phyloP scores from a whole-genome alignment of 1,140 invertebrate genomes.

The Teleopsis dalmanni region DNA sequence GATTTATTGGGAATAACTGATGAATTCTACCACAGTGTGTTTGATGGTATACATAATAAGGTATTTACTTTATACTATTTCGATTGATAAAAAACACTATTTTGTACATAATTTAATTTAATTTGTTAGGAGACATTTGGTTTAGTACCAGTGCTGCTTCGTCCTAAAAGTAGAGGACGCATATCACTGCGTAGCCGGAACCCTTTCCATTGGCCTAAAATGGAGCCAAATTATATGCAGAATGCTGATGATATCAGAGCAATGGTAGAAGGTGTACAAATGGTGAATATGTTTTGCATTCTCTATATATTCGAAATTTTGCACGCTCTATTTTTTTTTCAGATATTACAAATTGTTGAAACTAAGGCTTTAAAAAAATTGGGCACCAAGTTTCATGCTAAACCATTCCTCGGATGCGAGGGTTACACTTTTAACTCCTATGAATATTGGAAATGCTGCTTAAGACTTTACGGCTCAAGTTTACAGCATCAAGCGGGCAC shows the following conservation, averaged over 20 bases:
- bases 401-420: conserved; percentile 61
- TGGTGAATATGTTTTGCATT: conserved; percentile 45
- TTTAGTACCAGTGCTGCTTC: conserved; percentile 61
- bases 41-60: conserved; percentile 45
- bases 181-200: conserved; percentile 58
- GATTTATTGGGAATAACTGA: conserved; percentile 56
- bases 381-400: conserved; percentile 54
- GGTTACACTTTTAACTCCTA: conserved; percentile 53
- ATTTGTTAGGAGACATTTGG: conserved; percentile 48
- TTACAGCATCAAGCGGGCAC: conserved; percentile 69
- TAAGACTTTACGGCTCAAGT: conserved; percentile 59
- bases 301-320: not conserved
- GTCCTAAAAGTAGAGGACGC: conserved; percentile 66
- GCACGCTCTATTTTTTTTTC: conserved; percentile 8
- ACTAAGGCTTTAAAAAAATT: conserved; percentile 55
- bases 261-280: conserved; percentile 65
- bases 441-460: conserved; percentile 66
- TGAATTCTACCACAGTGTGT: conserved; percentile 54
- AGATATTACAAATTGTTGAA: conserved; percentile 54
- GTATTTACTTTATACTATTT: conserved; percentile 9
- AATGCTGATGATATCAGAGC: conserved; percentile 57
- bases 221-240: conserved; percentile 72
- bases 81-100: not conserved
- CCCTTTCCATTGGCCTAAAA: conserved; percentile 63
- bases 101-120: not conserved